Conservation (phyloP, 2,113 vertebrate species). For the Martes martes region DNA sequence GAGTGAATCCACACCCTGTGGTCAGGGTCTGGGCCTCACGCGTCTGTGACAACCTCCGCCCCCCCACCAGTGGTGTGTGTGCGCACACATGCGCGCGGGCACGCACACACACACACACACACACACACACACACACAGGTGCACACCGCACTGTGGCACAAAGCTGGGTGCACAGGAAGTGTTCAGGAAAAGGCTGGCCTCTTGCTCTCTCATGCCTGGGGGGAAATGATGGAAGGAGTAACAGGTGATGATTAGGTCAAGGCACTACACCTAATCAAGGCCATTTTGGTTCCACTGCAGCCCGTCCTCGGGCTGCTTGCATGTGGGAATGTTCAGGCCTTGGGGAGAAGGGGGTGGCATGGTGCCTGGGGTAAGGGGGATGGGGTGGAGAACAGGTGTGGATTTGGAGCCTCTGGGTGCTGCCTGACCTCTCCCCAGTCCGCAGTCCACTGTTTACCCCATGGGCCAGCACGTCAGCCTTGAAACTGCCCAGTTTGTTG, state of each 20-base stretch:
- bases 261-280: not conserved
- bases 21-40: not conserved
- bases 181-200: not conserved
- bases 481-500: slow-evolving; percentile 80
- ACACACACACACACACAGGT: no score
- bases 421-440: not conserved
- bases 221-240: not conserved
- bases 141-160: not conserved
- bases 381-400: not conserved
- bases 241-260: not conserved
- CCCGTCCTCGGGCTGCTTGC: not conserved
- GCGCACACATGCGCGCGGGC: not conserved
- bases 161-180: not conserved
- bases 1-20: not conserved
- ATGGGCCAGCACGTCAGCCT: slow-evolving; percentile 79
- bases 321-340: not conserved
- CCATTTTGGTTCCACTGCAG: not conserved
- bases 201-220: not conserved
- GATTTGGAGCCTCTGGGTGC: not conserved
- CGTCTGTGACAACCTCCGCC: no score
- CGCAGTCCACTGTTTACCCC: slow-evolving; percentile 79
- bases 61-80: no score
- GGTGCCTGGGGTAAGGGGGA: no score
- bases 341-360: not conserved
- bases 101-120: no score